Percentiles rank a stretch among this genome's conserved stretches.
Evolutionary conservation across 2,797 vertebrate species (phyloP).

Genomic region (Mormyrus hasselquistii): DNA sequence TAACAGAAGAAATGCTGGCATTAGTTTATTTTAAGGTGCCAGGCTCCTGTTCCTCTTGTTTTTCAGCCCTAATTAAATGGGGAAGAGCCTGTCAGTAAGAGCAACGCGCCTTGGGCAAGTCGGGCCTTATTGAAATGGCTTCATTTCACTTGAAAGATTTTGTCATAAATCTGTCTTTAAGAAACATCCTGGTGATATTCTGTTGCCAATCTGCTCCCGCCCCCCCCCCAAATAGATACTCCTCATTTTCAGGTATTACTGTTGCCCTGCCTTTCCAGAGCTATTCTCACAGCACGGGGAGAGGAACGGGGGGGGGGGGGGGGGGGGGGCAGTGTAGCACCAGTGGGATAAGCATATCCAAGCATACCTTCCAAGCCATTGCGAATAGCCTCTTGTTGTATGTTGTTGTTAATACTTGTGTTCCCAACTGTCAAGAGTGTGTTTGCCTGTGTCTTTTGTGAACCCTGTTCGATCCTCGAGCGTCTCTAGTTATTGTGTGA

Average conservation of each 20-base stretch:
- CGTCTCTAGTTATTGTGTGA: too few species aligned
- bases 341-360: too few species aligned
- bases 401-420: too few species aligned
- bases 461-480: too few species aligned
- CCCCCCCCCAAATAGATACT: not conserved
- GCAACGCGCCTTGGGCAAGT: slow-evolving; percentile 16
- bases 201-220: not conserved
- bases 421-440: too few species aligned
- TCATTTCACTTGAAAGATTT: slow-evolving; percentile 10
- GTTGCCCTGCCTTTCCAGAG: not conserved
- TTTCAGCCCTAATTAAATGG: slow-evolving; percentile 17
- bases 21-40: not conserved
- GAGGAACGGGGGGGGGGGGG: not conserved
- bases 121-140: slow-evolving; percentile 14
- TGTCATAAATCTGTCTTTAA: not conserved
- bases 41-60: not conserved
- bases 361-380: too few species aligned
- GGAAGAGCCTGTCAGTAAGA: not conserved
- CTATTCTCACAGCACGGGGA: not conserved
- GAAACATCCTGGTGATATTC: not conserved
- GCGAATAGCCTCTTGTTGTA: too few species aligned
- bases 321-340: too few species aligned
- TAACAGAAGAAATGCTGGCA: not conserved
- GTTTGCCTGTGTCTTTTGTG: too few species aligned
- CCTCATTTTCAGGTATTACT: not conserved